Base-by-base conservation (phyloP, 2,113 vertebrate species). In the Psephotus haematonotus region DNA sequence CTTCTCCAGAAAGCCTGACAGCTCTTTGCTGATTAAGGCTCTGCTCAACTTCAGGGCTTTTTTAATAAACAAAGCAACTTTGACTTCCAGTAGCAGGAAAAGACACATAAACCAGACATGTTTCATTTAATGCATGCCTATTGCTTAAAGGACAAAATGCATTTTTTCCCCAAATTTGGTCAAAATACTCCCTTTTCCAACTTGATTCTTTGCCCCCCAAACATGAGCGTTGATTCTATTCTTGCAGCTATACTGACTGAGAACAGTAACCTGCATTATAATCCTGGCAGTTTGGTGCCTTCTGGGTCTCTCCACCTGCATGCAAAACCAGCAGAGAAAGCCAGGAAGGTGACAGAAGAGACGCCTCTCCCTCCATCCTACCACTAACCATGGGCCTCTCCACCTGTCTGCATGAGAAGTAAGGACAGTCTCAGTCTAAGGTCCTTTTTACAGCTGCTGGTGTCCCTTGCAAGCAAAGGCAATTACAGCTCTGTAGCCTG, bases 111-210 rank as follows among this genome's bases (percentile, higher is more conserved):
- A 62, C 49, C 81, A 93, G 82, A 47, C 46, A 24, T 11, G 31
- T 59, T 85, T 83, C 75, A 82, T 82, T 91, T 92, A 86, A 93
- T 55, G 62, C 47, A 17, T 4, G 49, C 28, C 37, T 71, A 37
- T 76, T 93, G 80, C 79, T 84, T 93, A 90, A 84, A 83, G 46
- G 84, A 46, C 55, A 83, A 89, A 90, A 50, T 35, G 33, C 90
- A 53, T 88, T 81, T 92, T 82, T 83, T 67, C 63, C 79, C 87
- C 89, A 91, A 96, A 95, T 97, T 97, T 97, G 94, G 95, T 95
- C 82, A 97, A 91, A 92, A 89, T 49, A 41, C 43, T 92, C 64
- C 37, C 44, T 75, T 60, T 83, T 69, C 49, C 4, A 2, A 84
- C 24, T 17, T 11, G 65, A 75, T 91, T 86, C 39, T 80, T 78